Conservation (phyloP, 2,888 invertebrate species). For the Agonopterix arenella region DNA sequence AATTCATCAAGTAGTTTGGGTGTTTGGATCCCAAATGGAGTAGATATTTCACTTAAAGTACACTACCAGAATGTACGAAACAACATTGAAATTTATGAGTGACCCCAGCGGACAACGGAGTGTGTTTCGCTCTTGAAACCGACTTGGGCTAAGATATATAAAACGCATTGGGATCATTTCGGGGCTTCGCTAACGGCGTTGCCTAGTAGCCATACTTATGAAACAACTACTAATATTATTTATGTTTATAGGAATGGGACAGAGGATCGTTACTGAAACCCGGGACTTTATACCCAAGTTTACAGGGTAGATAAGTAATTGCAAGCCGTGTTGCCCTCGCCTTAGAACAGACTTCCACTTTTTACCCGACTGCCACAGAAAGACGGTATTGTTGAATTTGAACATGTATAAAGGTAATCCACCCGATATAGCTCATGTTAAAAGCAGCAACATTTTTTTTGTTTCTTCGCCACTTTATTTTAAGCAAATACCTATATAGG, state of each 20-base stretch:
- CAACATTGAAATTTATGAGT: constrained; percentile 65
- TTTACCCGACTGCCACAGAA: no score
- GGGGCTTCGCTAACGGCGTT: constrained; percentile 1
- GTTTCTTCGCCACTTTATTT: no score
- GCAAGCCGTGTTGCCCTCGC: no score
- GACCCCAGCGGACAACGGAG: constrained; percentile 51
- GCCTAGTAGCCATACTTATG: background rate
- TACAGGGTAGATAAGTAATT: no score
- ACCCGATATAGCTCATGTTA: no score
- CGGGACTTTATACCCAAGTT: background rate
- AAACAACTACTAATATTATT: constrained; percentile 1
- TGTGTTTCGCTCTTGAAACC: constrained; percentile 37
- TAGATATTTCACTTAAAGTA: constrained; percentile 65
- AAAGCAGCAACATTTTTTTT: no score
- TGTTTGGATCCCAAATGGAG: constrained; percentile 57
- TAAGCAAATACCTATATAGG: no score
- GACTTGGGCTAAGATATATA: constrained; percentile 40
- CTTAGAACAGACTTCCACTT: no score
- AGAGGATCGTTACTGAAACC: background rate
- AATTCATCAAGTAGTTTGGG: constrained; percentile 56
- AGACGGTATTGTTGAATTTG: no score
- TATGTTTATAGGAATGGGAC: constrained; percentile 10
- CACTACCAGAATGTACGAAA: constrained; percentile 44
- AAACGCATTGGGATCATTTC: constrained; percentile 42
- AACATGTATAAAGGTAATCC: no score